These are phyloP conservation scores for Hydrochoerus hydrochaeris DNA, from an alignment of 2,113 vertebrate species.

Conservation along the genomic window DNA sequence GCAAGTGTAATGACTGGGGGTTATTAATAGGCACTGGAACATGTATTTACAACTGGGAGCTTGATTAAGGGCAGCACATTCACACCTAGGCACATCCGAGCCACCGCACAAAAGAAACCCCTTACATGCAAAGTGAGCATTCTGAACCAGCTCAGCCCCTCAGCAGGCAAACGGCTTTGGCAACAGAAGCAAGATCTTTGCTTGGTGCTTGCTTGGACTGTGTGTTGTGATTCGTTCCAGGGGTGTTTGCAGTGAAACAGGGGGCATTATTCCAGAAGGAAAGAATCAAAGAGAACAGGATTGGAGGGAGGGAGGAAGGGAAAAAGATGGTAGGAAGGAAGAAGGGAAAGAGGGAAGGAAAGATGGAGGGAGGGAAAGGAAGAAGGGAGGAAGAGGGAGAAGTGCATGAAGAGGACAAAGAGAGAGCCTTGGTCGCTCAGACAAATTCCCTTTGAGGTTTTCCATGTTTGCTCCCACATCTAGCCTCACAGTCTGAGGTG, in stretches of 20 bases:
- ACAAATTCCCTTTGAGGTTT: background rate
- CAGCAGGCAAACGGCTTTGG: too few relatives aligned
- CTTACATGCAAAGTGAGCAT: background rate
- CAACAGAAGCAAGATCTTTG: background rate
- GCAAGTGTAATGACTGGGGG: background rate
- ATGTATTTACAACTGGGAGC: background rate
- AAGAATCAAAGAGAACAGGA: background rate
- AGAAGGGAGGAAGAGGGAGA: too few relatives aligned
- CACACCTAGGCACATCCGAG: background rate
- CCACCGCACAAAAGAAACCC: background rate
- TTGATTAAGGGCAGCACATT: background rate
- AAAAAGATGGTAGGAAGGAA: background rate
- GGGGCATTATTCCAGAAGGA: background rate
- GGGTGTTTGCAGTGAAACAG: too few relatives aligned
- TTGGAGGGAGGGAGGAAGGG: too few relatives aligned
- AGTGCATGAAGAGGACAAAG: background rate
- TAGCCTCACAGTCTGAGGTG: background rate
- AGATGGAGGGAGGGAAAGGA: too few relatives aligned
- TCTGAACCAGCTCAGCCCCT: background rate
- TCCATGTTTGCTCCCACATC: background rate
- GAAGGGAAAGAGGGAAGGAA: background rate
- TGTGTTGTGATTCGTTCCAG: background rate
- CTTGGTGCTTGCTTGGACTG: background rate
- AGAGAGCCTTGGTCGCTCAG: background rate
- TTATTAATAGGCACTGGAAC: constrained; percentile 50